Evolutionary conservation across 2,113 vertebrate species (phyloP).

Genomic region (Barnardius zonarius): DNA sequence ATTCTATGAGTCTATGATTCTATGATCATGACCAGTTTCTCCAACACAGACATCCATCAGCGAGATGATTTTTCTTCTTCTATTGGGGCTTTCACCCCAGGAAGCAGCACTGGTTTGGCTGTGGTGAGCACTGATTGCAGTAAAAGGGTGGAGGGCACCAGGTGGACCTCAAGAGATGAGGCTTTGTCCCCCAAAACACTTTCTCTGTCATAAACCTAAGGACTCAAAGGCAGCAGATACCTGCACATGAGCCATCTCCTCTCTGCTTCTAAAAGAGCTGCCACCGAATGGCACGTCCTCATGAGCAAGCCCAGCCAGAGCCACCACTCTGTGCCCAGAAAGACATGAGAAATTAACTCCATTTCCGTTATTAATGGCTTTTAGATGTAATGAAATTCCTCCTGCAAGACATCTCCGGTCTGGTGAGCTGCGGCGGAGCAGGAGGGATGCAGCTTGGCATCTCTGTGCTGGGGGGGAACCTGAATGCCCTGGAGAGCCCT

Average conservation of each 20-base stretch:
- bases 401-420: neutral
- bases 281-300: neutral
- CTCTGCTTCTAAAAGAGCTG: neutral
- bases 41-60: neutral
- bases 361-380: neutral
- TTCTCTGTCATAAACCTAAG: neutral
- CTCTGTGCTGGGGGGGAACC: neutral
- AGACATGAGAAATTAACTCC: neutral
- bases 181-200: neutral
- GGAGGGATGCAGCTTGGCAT: neutral
- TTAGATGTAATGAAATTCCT: neutral
- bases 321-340: neutral
- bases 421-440: accelerated
- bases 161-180: neutral
- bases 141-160: neutral
- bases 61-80: accelerated
- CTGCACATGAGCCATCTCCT: accelerated
- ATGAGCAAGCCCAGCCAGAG: neutral
- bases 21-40: neutral
- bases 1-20: no score
- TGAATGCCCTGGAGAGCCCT: neutral
- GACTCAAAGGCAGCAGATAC: neutral
- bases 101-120: neutral
- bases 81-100: neutral
- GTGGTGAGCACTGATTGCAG: accelerated